Evolutionary conservation across 2,888 invertebrate species (phyloP).

Genomic region (Amblyjoppa fuscipennis): DNA sequence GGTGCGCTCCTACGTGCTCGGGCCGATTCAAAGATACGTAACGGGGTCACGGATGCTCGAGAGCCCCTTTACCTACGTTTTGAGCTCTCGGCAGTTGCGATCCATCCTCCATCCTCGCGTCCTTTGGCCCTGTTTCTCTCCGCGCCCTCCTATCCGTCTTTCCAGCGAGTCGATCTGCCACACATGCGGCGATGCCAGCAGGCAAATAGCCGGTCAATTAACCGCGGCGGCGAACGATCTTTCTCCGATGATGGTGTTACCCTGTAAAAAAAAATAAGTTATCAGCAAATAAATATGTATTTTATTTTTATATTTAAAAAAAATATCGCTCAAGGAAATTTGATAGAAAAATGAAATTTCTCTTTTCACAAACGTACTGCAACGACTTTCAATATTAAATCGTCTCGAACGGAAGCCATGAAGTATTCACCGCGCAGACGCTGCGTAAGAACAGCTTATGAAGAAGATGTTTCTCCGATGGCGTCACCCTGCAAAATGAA

Average conservation of each 20-base stretch:
- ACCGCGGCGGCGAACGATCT: too few species aligned
- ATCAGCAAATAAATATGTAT: background rate
- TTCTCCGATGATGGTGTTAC: too few species aligned
- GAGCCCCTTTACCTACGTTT: constrained; percentile 55
- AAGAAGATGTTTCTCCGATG: background rate
- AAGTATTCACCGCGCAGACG: background rate
- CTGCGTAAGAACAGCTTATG: background rate
- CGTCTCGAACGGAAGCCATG: background rate
- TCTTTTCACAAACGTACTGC: too few species aligned
- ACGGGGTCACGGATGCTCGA: constrained; percentile 74
- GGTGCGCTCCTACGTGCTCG: constrained; percentile 36
- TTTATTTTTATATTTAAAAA: background rate
- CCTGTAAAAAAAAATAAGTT: background rate
- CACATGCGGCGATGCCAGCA: background rate
- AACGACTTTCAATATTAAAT: too few species aligned
- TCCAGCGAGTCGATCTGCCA: constrained; percentile 20
- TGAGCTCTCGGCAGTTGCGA: constrained; percentile 28
- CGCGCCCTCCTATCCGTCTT: constrained; percentile 11
- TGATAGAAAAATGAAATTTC: too few species aligned
- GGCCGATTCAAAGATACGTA: constrained; percentile 72
- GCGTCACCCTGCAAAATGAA: too few species aligned
- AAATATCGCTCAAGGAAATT: too few species aligned
- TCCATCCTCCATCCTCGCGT: constrained; percentile 22
- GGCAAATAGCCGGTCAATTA: background rate
- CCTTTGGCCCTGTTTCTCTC: constrained; percentile 5